Conservation (phyloP, 1,140 invertebrate species). For the Drosophila repletoides region DNA sequence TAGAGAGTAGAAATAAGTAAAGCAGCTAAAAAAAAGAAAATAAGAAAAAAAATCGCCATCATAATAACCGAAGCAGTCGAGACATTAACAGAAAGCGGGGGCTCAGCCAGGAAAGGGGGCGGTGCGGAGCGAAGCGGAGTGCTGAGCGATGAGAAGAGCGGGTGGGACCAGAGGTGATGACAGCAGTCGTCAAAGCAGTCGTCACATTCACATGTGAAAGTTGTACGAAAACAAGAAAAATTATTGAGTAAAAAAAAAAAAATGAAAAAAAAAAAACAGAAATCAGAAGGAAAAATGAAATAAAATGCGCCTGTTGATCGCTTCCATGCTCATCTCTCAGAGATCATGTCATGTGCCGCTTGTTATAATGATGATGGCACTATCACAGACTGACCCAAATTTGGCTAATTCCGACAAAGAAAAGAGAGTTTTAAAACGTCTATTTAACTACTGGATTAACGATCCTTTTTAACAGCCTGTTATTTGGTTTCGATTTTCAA, state of each 20-base stretch:
- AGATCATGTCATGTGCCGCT: conserved; percentile 38
- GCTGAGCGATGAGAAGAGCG: neutral
- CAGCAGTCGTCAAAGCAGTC: conserved; percentile 38
- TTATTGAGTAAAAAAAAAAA: conserved; percentile 64
- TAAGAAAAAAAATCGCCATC: conserved; percentile 26
- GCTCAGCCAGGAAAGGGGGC: neutral
- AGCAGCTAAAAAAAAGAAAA: neutral
- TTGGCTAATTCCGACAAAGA: too few species aligned
- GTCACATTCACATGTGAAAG: conserved; percentile 70
- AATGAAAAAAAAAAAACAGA: conserved; percentile 25
- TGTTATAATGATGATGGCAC: conserved; percentile 37
- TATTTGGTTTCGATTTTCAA: too few species aligned
- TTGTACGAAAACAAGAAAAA: conserved; percentile 72
- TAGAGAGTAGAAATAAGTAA: neutral
- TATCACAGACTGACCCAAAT: conserved; percentile 39
- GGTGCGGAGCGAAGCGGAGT: neutral
- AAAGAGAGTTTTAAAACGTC: too few species aligned
- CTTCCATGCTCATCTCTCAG: conserved; percentile 21
- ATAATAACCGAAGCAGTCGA: conserved; percentile 42
- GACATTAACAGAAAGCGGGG: conserved; percentile 48
- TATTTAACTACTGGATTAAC: too few species aligned
- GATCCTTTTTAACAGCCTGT: too few species aligned
- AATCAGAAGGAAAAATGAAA: conserved; percentile 20
- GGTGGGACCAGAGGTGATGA: conserved; percentile 38
- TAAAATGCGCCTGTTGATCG: conserved; percentile 22